Conservation (phyloP, 2,113 vertebrate genomes). For the Propithecus coquereli region DNA sequence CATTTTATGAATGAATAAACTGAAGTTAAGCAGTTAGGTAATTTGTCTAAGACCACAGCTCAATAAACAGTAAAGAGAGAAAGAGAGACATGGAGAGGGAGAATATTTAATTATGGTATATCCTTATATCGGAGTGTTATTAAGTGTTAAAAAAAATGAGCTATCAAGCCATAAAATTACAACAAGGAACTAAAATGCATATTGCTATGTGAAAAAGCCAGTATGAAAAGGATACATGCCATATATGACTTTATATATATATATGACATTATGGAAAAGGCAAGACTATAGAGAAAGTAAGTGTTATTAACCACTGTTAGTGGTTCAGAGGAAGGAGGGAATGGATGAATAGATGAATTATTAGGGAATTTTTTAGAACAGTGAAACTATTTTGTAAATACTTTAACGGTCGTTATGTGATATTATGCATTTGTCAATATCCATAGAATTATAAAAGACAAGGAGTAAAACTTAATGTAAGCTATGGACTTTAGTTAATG, state of each 20-base stretch:
- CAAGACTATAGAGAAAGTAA: neutral
- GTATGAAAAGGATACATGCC: neutral
- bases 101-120: neutral
- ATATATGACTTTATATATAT: neutral
- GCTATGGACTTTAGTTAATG: neutral
- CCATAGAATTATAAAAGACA: neutral
- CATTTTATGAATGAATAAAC: neutral
- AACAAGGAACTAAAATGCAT: neutral
- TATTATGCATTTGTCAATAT: neutral
- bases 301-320: too few relatives aligned
- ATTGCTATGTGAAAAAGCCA: neutral
- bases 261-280: neutral
- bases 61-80: neutral
- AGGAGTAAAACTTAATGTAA: neutral
- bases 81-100: neutral
- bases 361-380: neutral
- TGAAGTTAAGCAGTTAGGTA: neutral
- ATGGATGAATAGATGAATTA: neutral
- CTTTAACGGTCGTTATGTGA: neutral
- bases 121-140: neutral
- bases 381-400: neutral
- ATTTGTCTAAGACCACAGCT: neutral
- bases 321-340: neutral
- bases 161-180: neutral
- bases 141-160: neutral